A percentile compares a stretch with the other conserved stretches of the same genome.
Evolutionary conservation across 2,888 invertebrate genomes (phyloP).

Genomic region (Mystacides longicornis): DNA sequence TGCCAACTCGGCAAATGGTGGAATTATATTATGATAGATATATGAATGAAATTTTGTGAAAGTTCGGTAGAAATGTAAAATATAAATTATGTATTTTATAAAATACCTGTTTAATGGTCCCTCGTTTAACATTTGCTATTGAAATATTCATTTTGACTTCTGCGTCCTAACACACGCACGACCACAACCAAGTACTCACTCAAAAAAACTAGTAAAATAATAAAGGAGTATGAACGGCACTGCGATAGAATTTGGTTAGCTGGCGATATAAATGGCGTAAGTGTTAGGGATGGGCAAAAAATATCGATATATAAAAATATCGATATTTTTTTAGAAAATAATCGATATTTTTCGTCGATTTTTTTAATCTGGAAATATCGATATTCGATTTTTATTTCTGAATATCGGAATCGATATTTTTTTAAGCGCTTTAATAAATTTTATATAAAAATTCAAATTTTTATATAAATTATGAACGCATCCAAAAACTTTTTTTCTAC

Average conservation of each 20-base stretch:
- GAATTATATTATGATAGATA: neutral
- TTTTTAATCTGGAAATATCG: too few relatives aligned
- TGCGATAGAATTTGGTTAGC: neutral
- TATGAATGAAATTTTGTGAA: neutral
- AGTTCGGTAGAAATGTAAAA: neutral
- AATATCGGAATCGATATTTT: too few relatives aligned
- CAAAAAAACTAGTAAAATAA: conserved; percentile 9
- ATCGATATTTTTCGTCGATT: too few relatives aligned
- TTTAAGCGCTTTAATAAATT: too few relatives aligned
- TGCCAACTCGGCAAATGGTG: conserved; percentile 24
- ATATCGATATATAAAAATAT: too few relatives aligned
- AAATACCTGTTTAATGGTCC: conserved; percentile 24
- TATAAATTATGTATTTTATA: conserved; percentile 4
- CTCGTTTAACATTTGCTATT: conserved; percentile 18
- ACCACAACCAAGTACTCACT: conserved; percentile 1
- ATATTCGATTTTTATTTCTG: too few relatives aligned
- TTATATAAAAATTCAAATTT: too few relatives aligned
- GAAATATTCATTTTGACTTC: conserved; percentile 14
- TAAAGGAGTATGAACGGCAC: neutral
- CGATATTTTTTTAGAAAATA: too few relatives aligned
- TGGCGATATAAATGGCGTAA: neutral
- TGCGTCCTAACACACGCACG: conserved; percentile 8
- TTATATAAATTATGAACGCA: too few relatives aligned
- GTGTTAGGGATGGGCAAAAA: too few relatives aligned
- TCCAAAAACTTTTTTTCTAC: too few relatives aligned